Conservation (phyloP, 2,113 vertebrate species). For the Brachyistius frenatus region DNA sequence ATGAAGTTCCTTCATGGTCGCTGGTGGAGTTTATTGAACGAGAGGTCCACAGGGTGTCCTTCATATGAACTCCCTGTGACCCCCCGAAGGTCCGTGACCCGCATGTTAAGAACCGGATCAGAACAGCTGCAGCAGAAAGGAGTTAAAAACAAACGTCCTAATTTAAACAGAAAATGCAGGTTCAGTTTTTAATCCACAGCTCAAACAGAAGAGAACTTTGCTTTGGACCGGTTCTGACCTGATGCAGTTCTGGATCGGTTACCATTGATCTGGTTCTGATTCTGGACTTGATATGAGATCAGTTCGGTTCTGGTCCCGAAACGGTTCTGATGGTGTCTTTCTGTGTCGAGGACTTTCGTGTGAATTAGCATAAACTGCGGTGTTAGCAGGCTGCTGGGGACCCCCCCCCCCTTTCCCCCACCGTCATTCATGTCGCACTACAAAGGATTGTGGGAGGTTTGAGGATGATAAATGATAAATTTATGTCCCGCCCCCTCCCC, state of each 20-base stretch:
- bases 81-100: too few species aligned
- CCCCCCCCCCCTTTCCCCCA: constrained; percentile 31
- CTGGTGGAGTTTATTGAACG: too few species aligned
- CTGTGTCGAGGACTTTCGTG: neutral
- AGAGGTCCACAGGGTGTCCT: too few species aligned
- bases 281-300: neutral
- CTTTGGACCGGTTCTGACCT: constrained; percentile 1
- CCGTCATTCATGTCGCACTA: constrained; percentile 70
- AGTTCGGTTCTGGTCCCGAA: neutral
- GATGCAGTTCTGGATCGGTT: neutral
- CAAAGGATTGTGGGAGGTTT: constrained; percentile 70
- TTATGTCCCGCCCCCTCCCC: constrained; percentile 2
- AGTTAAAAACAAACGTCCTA: too few species aligned
- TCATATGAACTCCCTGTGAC: too few species aligned
- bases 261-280: neutral
- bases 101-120: too few species aligned
- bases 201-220: too few species aligned
- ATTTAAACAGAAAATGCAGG: too few species aligned
- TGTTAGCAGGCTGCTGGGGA: constrained; percentile 45
- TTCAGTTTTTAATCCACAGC: neutral
- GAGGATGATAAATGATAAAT: constrained; percentile 71
- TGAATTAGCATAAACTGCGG: constrained; percentile 56
- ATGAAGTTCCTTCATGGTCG: too few species aligned
- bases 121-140: too few species aligned
- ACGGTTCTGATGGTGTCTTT: neutral